phyloP scores from a whole-genome alignment of 2,113 vertebrate species.

The Miniopterus natalensis region DNA sequence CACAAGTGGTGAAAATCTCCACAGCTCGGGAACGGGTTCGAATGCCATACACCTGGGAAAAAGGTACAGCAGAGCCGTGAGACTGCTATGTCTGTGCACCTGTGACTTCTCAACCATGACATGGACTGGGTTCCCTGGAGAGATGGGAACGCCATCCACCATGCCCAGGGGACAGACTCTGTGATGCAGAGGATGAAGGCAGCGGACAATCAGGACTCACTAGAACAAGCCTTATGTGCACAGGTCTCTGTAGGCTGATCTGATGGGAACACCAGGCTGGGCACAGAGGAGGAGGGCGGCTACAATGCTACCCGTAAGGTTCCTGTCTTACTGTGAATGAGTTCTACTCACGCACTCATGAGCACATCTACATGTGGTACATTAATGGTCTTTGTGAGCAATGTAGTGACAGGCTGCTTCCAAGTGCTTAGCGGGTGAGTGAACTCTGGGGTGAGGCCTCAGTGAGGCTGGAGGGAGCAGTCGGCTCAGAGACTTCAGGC shows the following conservation, averaged over 20 bases:
- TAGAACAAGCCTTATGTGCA: not conserved
- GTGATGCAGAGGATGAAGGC: not conserved
- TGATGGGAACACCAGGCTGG: not conserved
- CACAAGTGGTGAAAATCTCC: slow-evolving; percentile 99
- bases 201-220: not conserved
- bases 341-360: not conserved
- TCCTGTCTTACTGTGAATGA: not conserved
- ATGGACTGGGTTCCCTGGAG: not conserved
- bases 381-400: not conserved
- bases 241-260: not conserved
- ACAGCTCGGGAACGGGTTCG: slow-evolving; percentile 97
- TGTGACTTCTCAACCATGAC: not conserved
- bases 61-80: not conserved
- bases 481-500: not conserved
- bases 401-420: not conserved
- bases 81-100: fast-evolving
- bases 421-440: not conserved
- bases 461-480: not conserved
- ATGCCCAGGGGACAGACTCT: not conserved
- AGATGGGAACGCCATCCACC: not conserved
- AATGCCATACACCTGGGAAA: slow-evolving; percentile 95
- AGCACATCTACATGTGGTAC: fast-evolving
- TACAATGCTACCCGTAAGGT: not conserved
- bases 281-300: not conserved
- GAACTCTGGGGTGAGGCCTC: not conserved